phyloP scores from a whole-genome alignment of 2,113 vertebrate genomes.

The Apistogramma diplotaenia region DNA sequence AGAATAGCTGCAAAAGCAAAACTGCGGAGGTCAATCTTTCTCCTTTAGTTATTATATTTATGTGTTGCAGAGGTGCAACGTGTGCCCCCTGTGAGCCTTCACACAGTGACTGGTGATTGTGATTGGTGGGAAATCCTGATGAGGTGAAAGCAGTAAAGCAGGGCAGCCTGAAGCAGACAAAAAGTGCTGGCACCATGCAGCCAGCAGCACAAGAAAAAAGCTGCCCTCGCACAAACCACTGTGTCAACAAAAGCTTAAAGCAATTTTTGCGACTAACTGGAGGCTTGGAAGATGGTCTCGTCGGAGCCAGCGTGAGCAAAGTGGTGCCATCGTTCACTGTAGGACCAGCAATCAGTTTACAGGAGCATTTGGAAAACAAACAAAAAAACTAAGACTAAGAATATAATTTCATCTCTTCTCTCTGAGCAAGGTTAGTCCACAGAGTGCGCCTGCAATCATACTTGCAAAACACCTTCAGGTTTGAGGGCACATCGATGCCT shows the following conservation, averaged over 20 bases:
- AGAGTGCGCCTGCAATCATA: not conserved
- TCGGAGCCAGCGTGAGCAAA: not conserved
- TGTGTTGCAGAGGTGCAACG: not conserved
- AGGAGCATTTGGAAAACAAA: not conserved
- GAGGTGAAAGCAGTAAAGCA: not conserved
- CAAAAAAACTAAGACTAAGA: not conserved
- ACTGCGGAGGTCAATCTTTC: not conserved
- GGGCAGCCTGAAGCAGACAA: constrained; percentile 4
- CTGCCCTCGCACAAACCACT: constrained; percentile 5
- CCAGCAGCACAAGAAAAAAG: not conserved
- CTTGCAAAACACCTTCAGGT: constrained; percentile 1
- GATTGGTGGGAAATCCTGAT: constrained; percentile 4
- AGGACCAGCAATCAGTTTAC: not conserved
- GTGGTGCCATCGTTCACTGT: not conserved
- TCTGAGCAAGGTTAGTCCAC: not conserved
- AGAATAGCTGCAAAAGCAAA: not conserved
- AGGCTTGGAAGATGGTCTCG: not conserved
- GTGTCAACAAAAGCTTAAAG: constrained; percentile 43
- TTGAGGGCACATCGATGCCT: not conserved
- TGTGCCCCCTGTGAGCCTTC: not conserved
- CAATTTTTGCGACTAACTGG: constrained; percentile 32
- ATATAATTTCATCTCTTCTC: not conserved
- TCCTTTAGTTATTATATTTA: not conserved
- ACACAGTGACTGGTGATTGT: not conserved
- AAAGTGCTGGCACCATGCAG: constrained; percentile 21